Conservation (phyloP, 2,888 invertebrate species). For the Pollenia griseotomentosa region DNA sequence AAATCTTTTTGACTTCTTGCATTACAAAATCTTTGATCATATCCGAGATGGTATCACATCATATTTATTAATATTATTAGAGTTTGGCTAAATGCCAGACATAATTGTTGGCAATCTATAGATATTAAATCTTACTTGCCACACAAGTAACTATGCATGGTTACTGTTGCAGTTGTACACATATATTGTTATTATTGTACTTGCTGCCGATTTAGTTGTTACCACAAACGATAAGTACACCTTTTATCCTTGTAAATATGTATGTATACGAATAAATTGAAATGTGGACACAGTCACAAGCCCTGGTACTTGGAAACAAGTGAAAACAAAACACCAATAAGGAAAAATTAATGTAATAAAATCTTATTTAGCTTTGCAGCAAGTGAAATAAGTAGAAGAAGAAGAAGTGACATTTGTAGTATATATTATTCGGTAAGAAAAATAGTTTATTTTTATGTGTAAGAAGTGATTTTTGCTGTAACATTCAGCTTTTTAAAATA, state of each 20-base stretch:
- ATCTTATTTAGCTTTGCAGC: conserved; percentile 20
- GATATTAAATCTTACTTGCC: conserved; percentile 31
- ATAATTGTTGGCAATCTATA: conserved; percentile 58
- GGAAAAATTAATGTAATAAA: conserved; percentile 22
- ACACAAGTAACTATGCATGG: neutral
- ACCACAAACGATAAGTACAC: conserved; percentile 52
- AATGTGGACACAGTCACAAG: neutral
- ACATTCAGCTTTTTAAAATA: too few relatives aligned
- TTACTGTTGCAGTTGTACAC: neutral
- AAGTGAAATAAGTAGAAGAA: too few relatives aligned
- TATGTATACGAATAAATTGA: conserved; percentile 33
- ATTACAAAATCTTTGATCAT: conserved; percentile 46
- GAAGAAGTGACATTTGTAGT: neutral
- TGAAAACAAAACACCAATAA: neutral
- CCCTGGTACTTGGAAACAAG: neutral
- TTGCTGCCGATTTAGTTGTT: conserved; percentile 10
- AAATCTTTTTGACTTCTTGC: conserved; percentile 36
- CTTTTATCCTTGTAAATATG: conserved; percentile 3
- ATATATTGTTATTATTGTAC: neutral
- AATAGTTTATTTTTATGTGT: neutral
- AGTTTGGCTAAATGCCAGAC: conserved; percentile 69
- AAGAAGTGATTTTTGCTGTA: too few relatives aligned
- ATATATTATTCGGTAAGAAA: neutral
- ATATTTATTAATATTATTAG: conserved; percentile 70
- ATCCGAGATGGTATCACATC: conserved; percentile 52